These are phyloP conservation scores for Orthosia cruda DNA, from an alignment of 2,888 invertebrate species.

Conservation along the genomic window DNA sequence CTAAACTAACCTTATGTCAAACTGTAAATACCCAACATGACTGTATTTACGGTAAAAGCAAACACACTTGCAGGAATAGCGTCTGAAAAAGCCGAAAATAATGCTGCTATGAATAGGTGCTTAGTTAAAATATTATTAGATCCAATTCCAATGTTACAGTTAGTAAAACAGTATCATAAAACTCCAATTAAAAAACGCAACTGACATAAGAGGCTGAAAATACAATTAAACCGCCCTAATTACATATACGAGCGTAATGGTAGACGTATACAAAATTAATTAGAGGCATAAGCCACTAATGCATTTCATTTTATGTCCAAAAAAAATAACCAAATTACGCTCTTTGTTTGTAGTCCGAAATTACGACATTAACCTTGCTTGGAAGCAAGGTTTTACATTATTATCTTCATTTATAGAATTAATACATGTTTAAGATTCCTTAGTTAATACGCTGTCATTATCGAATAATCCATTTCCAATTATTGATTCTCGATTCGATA, in stretches of 20 bases:
- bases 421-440: conserved; percentile 57
- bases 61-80: too few relatives aligned
- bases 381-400: conserved; percentile 23
- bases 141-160: conserved; percentile 3
- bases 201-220: conserved; percentile 37
- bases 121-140: background rate
- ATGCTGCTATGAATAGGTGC: background rate
- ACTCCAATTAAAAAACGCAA: conserved; percentile 35
- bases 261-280: conserved; percentile 53
- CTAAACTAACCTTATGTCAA: background rate
- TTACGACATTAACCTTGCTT: conserved; percentile 55
- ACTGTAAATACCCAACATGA: too few relatives aligned
- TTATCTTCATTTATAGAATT: conserved; percentile 24
- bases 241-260: conserved; percentile 39
- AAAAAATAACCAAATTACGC: conserved; percentile 47
- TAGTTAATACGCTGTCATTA: conserved; percentile 58
- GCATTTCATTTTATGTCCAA: conserved; percentile 38
- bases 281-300: conserved; percentile 51
- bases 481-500: conserved; percentile 72
- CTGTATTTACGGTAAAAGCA: too few relatives aligned
- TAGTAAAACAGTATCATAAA: conserved; percentile 21
- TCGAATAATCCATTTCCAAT: conserved; percentile 75
- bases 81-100: background rate
- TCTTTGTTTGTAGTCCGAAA: conserved; percentile 41
- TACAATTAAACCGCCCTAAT: conserved; percentile 43